Base-by-base conservation (phyloP, 1,140 invertebrate genomes). In the Protaetia brevitarsis region DNA sequence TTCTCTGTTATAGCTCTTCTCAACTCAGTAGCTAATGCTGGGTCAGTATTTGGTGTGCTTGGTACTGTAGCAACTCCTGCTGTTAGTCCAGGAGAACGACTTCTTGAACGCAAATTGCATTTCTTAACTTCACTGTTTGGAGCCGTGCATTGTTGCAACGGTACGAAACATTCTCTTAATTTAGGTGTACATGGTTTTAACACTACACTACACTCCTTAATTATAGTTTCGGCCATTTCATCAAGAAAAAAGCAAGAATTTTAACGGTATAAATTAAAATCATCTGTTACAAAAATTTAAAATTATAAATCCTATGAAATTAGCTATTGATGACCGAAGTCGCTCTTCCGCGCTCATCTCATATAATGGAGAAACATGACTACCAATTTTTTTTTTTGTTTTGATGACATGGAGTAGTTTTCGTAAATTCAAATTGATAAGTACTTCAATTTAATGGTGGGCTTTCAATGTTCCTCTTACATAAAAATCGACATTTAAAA, bases 1-100 rank as follows among this genome's bases (percentile, higher is more conserved):
- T 82, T 81, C 70, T 86, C 82, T 69, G 82, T 78, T 66, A 88
- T 83, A 30, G 85, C 82, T 66, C 83, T 80, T 57, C 82, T 82
- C 23, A 88, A 73, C 75, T 88, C 86, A 37, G 78, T 77, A 72
- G 84, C 86, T 6, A 88, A 80, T 67, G 80, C 82, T 11, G 83
- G 71, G 67, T 84, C 80, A 6, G 81, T 79, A 58, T 79, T 79
- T 64, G 73, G 76, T 31, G 79, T 78, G n/a, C 36, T 30, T 10
- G 67, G 66, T 41, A 70, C 70, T 11, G n/a, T 7, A 30, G n/a
- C n/a, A n/a, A n/a, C n/a, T n/a, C n/a, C n/a, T n/a, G n/a, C n/a
- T n/a, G n/a, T n/a, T n/a, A n/a, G n/a, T n/a, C n/a, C n/a, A n/a
- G n/a, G n/a, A n/a, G n/a, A n/a, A n/a, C n/a, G n/a, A n/a, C n/a